These are phyloP conservation scores for Engystomops pustulosus DNA, from an alignment of 2,113 vertebrate species.

Conservation along the genomic window DNA sequence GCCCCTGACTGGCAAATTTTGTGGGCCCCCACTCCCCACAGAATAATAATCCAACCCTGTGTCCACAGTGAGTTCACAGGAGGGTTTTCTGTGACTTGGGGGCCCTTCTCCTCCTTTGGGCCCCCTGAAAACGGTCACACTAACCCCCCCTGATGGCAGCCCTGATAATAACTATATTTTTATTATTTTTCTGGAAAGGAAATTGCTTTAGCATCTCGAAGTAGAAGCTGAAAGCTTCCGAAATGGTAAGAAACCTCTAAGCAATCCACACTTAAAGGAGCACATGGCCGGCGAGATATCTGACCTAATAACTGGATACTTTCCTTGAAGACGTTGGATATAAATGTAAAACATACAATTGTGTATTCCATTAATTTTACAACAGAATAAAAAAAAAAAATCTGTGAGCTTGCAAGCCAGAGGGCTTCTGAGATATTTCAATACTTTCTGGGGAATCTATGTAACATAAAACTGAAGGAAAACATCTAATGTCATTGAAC, in stretches of 20 bases:
- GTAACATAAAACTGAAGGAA: conserved; percentile 93
- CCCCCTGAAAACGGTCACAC: too few relatives aligned
- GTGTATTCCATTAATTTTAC: conserved; percentile 73
- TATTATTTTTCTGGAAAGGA: not conserved
- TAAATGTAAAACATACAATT: conserved; percentile 63
- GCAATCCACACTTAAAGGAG: not conserved
- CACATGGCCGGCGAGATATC: not conserved
- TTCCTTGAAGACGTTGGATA: not conserved
- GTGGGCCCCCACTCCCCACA: too few relatives aligned
- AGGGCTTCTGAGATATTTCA: conserved; percentile 90
- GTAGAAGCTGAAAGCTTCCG: not conserved
- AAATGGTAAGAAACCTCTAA: not conserved
- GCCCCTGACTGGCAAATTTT: too few relatives aligned
- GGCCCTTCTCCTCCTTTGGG: too few relatives aligned
- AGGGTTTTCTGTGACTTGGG: too few relatives aligned
- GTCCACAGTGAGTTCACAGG: too few relatives aligned
- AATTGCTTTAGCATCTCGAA: not conserved
- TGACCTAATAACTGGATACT: not conserved
- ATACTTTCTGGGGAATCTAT: conserved; percentile 88
- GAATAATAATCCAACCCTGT: too few relatives aligned
- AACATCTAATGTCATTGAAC: conserved; percentile 94
- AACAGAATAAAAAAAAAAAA: conserved; percentile 71
- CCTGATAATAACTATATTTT: too few relatives aligned
- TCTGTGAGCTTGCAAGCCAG: conserved; percentile 78
- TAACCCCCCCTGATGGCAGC: too few relatives aligned